Conservation (phyloP, 2,113 vertebrate species). For the Bubalus kerabau region DNA sequence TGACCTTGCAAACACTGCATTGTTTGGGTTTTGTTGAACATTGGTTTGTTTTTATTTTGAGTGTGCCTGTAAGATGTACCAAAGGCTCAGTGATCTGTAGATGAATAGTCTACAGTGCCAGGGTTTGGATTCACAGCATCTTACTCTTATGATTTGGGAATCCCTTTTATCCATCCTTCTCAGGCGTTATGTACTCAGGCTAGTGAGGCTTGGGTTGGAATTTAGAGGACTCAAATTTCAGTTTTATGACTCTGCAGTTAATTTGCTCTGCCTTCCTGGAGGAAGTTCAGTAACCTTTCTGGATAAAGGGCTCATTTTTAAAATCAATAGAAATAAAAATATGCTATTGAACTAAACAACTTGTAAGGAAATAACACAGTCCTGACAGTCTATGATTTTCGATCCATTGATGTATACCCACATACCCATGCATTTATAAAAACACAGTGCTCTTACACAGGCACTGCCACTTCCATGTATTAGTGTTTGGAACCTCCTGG, state of each 20-base stretch:
- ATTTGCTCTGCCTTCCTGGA: not conserved
- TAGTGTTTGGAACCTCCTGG: not conserved
- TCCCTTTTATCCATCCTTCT: not conserved
- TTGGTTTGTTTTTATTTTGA: not conserved
- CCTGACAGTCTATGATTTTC: not conserved
- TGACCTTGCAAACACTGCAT: not conserved
- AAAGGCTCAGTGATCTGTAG: not conserved
- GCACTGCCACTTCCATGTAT: not conserved
- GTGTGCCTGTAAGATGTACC: not conserved
- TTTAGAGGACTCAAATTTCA: not conserved
- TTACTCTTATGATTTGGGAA: not conserved
- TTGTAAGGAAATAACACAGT: not conserved
- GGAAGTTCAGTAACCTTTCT: not conserved
- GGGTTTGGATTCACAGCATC: not conserved
- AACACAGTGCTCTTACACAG: not conserved
- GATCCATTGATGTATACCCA: not conserved
- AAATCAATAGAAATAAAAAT: not conserved
- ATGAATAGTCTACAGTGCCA: too few species aligned
- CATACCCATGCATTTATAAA: not conserved
- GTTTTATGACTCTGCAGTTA: not conserved
- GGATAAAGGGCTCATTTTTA: not conserved
- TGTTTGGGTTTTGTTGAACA: not conserved
- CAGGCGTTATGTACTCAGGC: not conserved
- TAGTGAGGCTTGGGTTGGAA: not conserved
- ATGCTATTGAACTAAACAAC: not conserved